Conservation (phyloP, 1,140 invertebrate species). For the Conus ventricosus region DNA sequence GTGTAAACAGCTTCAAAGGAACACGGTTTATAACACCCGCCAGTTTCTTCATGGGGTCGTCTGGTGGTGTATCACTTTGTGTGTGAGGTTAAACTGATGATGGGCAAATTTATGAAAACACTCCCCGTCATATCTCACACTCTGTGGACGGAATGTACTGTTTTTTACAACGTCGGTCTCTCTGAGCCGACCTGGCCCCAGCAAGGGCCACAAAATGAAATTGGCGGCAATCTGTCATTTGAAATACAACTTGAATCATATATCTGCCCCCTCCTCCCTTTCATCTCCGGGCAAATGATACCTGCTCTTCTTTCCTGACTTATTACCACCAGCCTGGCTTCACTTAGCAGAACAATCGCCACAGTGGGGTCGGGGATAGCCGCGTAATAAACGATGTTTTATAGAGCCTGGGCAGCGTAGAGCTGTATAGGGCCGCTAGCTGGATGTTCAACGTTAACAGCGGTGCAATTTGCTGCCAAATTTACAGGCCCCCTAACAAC, state of each 20-base stretch:
- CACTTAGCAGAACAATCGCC: background rate
- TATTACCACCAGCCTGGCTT: slow-evolving; percentile 21
- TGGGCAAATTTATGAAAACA: too few species aligned
- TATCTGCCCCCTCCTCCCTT: slow-evolving; percentile 24
- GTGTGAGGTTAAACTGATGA: too few species aligned
- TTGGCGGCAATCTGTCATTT: background rate
- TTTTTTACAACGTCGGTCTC: too few species aligned
- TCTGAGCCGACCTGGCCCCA: too few species aligned
- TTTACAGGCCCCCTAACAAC: slow-evolving; percentile 27
- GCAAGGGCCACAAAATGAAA: background rate
- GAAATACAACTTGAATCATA: slow-evolving; percentile 35
- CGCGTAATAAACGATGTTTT: slow-evolving; percentile 36
- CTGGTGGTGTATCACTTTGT: too few species aligned
- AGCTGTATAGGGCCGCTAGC: background rate
- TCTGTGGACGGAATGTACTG: too few species aligned
- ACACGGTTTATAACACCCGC: too few species aligned
- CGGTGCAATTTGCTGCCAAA: slow-evolving; percentile 37
- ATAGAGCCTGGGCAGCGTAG: slow-evolving; percentile 10
- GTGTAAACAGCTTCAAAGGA: too few species aligned
- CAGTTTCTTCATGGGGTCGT: too few species aligned
- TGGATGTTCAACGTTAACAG: slow-evolving; percentile 32
- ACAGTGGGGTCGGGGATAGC: slow-evolving; percentile 5
- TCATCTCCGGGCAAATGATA: slow-evolving; percentile 33
- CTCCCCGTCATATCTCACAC: too few species aligned
- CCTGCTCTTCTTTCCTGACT: slow-evolving; percentile 25